A percentile compares a stretch with the other conserved stretches of the same genome.
These are phyloP conservation scores for Pterocles orientalis DNA, from an alignment of 2,113 vertebrate genomes.

Conservation along the genomic window DNA sequence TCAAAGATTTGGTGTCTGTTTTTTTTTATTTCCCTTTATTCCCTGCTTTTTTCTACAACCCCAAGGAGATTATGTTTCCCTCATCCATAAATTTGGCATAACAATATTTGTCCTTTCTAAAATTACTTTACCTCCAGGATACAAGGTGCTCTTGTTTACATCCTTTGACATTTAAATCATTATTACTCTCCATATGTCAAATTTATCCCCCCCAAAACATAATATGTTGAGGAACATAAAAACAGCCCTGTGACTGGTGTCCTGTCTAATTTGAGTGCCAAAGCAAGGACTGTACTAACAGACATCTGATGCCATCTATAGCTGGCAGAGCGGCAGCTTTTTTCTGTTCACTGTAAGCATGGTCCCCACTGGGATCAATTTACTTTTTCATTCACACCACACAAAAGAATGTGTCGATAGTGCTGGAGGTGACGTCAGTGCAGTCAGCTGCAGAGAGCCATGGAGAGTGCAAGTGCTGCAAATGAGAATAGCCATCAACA, in stretches of 20 bases:
- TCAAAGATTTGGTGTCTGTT: background rate
- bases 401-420: conserved; percentile 67
- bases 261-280: background rate
- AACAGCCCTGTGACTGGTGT: background rate
- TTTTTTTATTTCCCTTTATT: background rate
- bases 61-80: background rate
- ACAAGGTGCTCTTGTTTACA: background rate
- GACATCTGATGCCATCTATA: conserved; percentile 58
- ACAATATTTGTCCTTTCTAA: background rate
- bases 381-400: conserved; percentile 66
- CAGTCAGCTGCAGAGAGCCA: conserved; percentile 32
- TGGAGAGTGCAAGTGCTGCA: conserved; percentile 22
- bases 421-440: conserved; percentile 50
- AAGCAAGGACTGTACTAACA: background rate
- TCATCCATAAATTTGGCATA: background rate
- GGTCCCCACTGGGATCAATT: conserved; percentile 67
- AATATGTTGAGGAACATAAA: background rate
- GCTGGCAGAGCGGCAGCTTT: conserved; percentile 19
- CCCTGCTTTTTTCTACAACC: background rate
- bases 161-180: background rate
- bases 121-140: background rate
- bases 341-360: conserved; percentile 3
- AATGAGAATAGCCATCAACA: background rate
- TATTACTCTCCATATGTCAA: background rate
- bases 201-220: background rate